Base-by-base conservation (phyloP, 2,113 vertebrate species). In the Chrysemys picta region DNA sequence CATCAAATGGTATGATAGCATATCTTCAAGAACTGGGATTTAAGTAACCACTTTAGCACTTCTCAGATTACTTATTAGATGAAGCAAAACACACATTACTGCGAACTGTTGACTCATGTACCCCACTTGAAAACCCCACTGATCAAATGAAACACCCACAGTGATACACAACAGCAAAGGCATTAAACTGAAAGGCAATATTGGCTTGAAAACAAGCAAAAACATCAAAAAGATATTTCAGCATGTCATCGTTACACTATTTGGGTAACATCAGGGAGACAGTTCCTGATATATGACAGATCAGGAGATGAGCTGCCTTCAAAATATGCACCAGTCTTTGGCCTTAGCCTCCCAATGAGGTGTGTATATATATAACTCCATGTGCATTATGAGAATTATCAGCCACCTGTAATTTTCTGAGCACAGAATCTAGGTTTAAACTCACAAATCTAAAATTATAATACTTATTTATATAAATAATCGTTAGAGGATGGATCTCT, bases 21-120 rank as follows among this genome's bases (percentile, higher is more conserved):
- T 4, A 13, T 27, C 6, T 14, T 69, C 0, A 0, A 82, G 31
- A 87, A 45, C 1, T 35, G 29, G 31, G 5, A 31, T 35, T 31
- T 69, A 69, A 65, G 56, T 57, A 57, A 57, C 56, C 31, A 69
- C 29, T 16, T 69, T 69, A 14, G 29, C 13, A 35, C 13, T n/a
- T 69, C 27, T 69, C 29, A n/a, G 29, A 31, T n/a, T 69, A n/a
- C 35, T 69, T 69, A 69, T 69, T 29, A 69, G 29, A n/a, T 69
- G 14, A n/a, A 69, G 16, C 16, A 69, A 69, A 69, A 14, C 62
- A 69, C 35, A n/a, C 16, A 17, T 31, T 59, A 59, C 27, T 27
- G 27, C 11, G 62, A 69, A n/a, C 29, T n/a, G 62, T 69, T 69
- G 29, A 14, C 62, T 31, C 29, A 35, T 35, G 27, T 45, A 72